These are phyloP conservation scores for Terrapene triunguis DNA, from an alignment of 2,113 vertebrate species.

Conservation along the genomic window DNA sequence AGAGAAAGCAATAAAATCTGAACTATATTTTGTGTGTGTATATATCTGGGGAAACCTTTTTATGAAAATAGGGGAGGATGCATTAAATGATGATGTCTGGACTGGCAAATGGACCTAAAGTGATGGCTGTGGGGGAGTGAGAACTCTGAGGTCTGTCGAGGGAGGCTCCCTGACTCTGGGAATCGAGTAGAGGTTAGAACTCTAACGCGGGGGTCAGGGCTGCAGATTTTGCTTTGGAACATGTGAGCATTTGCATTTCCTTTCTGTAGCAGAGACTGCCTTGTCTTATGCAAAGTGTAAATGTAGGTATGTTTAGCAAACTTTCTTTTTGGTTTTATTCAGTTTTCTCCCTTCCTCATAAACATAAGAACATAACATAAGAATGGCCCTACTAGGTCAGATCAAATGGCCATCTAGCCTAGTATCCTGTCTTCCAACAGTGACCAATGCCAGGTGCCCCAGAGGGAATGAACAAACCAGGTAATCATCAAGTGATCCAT, in stretches of 20 bases:
- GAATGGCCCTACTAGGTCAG: too few relatives aligned
- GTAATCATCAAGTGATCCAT: too few relatives aligned
- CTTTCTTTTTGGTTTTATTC: background rate
- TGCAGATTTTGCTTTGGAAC: slow-evolving; percentile 9
- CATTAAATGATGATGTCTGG: background rate
- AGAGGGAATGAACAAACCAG: too few relatives aligned
- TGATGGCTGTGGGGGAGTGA: background rate
- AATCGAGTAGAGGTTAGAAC: background rate
- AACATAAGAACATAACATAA: too few relatives aligned
- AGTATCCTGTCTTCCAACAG: too few relatives aligned
- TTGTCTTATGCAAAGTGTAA: slow-evolving; percentile 28
- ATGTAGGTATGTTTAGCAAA: slow-evolving; percentile 4
- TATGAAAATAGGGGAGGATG: background rate
- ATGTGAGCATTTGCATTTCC: slow-evolving; percentile 20
- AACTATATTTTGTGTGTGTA: background rate
- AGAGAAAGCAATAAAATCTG: background rate
- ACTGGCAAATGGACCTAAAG: background rate
- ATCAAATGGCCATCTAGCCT: too few relatives aligned
- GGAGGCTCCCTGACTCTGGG: background rate
- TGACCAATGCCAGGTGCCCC: too few relatives aligned
- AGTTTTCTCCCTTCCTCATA: background rate
- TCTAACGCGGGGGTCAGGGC: slow-evolving; percentile 10
- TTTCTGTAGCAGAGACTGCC: slow-evolving; percentile 22
- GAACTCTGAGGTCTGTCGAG: background rate
- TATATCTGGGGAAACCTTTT: background rate